Evolutionary conservation across 2,113 vertebrate genomes (phyloP).

Genomic region (Smithornis capensis): DNA sequence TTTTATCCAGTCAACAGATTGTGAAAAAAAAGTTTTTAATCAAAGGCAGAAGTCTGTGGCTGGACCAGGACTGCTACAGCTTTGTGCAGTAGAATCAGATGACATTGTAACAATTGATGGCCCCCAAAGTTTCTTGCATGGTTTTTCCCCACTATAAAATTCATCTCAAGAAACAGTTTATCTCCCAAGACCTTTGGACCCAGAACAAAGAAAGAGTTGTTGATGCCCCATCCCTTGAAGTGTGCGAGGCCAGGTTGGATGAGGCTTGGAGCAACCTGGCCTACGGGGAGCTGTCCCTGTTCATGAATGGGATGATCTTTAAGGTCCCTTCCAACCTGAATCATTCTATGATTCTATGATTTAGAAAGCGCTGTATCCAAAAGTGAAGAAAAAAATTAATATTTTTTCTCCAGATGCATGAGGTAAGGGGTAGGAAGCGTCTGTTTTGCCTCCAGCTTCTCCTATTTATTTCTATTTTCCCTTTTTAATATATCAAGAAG

Average conservation of each 20-base stretch:
- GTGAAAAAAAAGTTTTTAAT: not conserved
- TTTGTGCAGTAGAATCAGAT: not conserved
- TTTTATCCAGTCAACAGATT: not conserved
- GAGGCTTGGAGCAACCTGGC: not conserved
- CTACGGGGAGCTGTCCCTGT: not conserved
- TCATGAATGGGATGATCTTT: not conserved
- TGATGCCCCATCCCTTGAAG: not conserved
- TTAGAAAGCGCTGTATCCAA: not conserved
- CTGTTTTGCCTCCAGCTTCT: not conserved
- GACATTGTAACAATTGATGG: not conserved
- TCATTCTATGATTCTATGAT: not conserved
- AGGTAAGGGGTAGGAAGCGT: accelerated
- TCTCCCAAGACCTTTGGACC: not conserved
- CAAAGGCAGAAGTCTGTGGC: not conserved
- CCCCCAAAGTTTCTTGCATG: not conserved
- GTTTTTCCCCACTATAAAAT: not conserved
- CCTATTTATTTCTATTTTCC: not conserved
- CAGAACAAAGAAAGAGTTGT: not conserved
- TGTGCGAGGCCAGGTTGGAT: not conserved
- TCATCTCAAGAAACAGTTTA: not conserved
- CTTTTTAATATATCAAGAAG: not conserved
- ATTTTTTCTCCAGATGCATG: not conserved
- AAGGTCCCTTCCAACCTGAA: not conserved
- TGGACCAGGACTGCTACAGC: not conserved
- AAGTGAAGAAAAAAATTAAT: not conserved